These are phyloP conservation scores for Hipposideros larvatus DNA, from an alignment of 2,797 vertebrate species.

Conservation along the genomic window DNA sequence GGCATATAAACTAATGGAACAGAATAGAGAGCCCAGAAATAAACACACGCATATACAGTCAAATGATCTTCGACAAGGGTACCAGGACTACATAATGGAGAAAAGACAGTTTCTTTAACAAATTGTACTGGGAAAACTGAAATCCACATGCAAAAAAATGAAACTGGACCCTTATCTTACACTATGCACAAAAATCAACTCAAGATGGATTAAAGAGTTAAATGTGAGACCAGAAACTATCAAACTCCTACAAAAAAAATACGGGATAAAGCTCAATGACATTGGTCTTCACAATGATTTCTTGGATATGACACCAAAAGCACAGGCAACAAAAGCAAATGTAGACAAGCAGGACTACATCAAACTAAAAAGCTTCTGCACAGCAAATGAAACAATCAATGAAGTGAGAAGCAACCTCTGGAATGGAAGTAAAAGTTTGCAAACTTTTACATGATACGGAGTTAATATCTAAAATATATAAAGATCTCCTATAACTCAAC, in stretches of 20 bases:
- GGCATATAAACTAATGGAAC: background rate
- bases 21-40: background rate
- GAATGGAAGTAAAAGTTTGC: background rate
- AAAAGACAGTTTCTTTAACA: background rate
- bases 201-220: background rate
- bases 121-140: background rate
- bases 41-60: background rate
- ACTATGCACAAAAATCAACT: slow-evolving; percentile 1
- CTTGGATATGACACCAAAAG: background rate
- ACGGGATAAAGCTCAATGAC: background rate
- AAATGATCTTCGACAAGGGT: background rate
- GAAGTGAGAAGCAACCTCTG: background rate
- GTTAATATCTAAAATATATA: background rate
- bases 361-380: background rate
- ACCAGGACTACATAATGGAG: background rate
- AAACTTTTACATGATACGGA: background rate
- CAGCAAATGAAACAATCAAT: background rate
- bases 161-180: background rate
- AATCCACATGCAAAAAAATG: slow-evolving; percentile 19
- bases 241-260: background rate
- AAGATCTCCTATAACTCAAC: background rate
- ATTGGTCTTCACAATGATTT: background rate
- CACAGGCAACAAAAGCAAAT: background rate
- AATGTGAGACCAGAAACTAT: slow-evolving; percentile 3
- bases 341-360: background rate